Conservation (phyloP, 2,797 vertebrate genomes). For the Loris lydekkerianus region DNA sequence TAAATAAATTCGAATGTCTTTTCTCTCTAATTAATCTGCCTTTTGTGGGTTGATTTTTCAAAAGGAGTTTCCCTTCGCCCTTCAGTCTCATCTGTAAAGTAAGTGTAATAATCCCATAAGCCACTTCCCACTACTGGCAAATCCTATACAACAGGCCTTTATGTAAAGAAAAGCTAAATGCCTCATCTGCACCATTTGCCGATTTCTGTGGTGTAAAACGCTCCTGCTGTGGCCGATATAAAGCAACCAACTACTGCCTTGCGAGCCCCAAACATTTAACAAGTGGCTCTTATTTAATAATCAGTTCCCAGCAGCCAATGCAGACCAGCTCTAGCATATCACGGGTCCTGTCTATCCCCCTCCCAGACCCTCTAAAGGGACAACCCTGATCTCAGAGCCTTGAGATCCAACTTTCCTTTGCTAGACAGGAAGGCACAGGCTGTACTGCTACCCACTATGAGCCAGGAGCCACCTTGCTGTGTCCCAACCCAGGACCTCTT, state of each 20-base stretch:
- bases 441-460: no score
- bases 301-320: neutral
- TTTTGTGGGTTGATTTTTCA: neutral
- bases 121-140: conserved; percentile 22
- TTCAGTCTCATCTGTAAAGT: neutral
- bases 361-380: neutral
- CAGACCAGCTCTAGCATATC: neutral
- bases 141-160: neutral
- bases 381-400: neutral
- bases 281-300: neutral
- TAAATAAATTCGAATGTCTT: neutral
- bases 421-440: neutral
- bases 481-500: neutral
- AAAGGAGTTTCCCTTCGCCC: neutral
- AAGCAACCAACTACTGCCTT: neutral
- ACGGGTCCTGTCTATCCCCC: neutral
- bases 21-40: neutral
- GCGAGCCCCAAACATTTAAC: neutral
- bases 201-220: neutral
- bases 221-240: neutral
- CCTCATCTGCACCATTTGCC: neutral
- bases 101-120: neutral
- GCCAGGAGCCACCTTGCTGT: neutral
- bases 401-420: neutral
- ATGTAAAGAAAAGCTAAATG: neutral